phyloP scores from a whole-genome alignment of 2,888 invertebrate genomes.

The Gonocerus acuteangulatus region DNA sequence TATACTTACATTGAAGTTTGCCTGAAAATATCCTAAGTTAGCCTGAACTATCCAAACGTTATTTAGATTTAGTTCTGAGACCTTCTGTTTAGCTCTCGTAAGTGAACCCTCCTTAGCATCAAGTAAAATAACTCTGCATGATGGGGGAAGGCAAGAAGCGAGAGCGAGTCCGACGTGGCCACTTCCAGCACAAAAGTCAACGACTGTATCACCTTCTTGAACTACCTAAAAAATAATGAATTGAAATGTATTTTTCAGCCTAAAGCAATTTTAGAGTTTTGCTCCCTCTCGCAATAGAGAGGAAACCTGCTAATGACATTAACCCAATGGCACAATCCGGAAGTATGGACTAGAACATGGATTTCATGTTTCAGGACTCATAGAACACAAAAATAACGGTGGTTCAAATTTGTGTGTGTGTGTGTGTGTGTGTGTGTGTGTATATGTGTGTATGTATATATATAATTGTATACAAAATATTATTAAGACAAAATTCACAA shows the following conservation, averaged over 20 bases:
- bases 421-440: too few relatives aligned
- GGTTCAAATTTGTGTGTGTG: too few relatives aligned
- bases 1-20: slow-evolving; percentile 46
- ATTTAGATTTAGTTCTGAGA: slow-evolving; percentile 55
- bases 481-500: too few relatives aligned
- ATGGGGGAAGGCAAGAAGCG: slow-evolving; percentile 65
- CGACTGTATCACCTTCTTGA: slow-evolving; percentile 59
- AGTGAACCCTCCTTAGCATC: slow-evolving; percentile 89
- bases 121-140: slow-evolving; percentile 67
- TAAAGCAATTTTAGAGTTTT: not conserved
- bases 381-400: too few relatives aligned
- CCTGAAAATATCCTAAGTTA: slow-evolving; percentile 81
- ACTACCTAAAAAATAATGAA: slow-evolving; percentile 47
- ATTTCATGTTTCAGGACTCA: too few relatives aligned
- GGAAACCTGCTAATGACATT: too few relatives aligned
- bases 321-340: too few relatives aligned
- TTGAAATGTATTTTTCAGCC: too few relatives aligned
- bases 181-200: slow-evolving; percentile 91
- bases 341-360: too few relatives aligned
- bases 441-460: too few relatives aligned
- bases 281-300: too few relatives aligned
- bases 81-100: slow-evolving; percentile 61
- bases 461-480: too few relatives aligned
- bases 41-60: slow-evolving; percentile 77
- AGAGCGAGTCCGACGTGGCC: slow-evolving; percentile 85